phyloP scores from a whole-genome alignment of 2,113 vertebrate genomes.

The Talpa occidentalis region DNA sequence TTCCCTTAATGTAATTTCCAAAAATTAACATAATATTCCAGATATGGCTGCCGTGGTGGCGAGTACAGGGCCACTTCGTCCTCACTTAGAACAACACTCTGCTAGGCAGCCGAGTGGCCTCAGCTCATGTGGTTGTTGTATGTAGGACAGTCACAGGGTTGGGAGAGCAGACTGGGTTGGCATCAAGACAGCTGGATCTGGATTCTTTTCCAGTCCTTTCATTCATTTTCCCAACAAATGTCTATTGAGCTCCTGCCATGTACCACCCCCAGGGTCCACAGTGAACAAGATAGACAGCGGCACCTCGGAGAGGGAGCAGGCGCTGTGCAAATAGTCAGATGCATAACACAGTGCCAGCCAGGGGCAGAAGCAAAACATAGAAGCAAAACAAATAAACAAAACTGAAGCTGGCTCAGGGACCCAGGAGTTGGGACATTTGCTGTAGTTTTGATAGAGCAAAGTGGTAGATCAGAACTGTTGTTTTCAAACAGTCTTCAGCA shows the following conservation, averaged over 20 bases:
- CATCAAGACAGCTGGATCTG: not conserved
- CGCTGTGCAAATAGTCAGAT: not conserved
- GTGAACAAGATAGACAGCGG: not conserved
- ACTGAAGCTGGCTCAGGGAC: not conserved
- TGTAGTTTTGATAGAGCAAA: not conserved
- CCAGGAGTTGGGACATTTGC: not conserved
- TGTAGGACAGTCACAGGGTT: not conserved
- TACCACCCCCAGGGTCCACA: not conserved
- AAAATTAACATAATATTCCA: not conserved
- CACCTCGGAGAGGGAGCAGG: not conserved
- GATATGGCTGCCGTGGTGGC: not conserved
- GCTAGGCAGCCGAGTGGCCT: not conserved
- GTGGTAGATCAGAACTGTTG: not conserved
- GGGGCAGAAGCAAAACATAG: not conserved
- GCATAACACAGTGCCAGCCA: not conserved
- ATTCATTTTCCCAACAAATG: not conserved
- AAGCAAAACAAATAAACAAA: not conserved
- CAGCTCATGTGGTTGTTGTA: not conserved
- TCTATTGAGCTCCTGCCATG: not conserved
- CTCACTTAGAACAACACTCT: not conserved
- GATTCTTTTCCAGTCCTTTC: not conserved
- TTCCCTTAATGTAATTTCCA: not conserved
- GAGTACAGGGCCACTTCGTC: not conserved
- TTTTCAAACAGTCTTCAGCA: not conserved
- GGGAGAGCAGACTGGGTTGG: not conserved